These are phyloP conservation scores for human DNA, from an alignment of 2,113 vertebrate genomes.

Conservation along the genomic window GRCh38 chr22:24683501-24684000, in stretches of 20 bases:
- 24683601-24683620: not conserved
- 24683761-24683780: too few species aligned
- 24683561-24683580: too few species aligned
- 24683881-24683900: not conserved
- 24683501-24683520: not conserved
- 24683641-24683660: not conserved
- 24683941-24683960: not conserved
- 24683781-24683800: too few species aligned
- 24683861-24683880: not conserved
- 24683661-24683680: not conserved
- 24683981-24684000: constrained; percentile 8
- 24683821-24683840: too few species aligned
- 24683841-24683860: not conserved
- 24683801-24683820: too few species aligned
- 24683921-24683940: not conserved
- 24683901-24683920: not conserved
- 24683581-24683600: not conserved
- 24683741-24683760: not conserved
- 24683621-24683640: not conserved
- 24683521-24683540: not conserved
- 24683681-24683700: not conserved
- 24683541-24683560: not conserved
- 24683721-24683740: not conserved
- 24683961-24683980: not conserved
- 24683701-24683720: not conserved